Conservation (phyloP, 1,140 invertebrate genomes). For the Pararge aegeria region DNA sequence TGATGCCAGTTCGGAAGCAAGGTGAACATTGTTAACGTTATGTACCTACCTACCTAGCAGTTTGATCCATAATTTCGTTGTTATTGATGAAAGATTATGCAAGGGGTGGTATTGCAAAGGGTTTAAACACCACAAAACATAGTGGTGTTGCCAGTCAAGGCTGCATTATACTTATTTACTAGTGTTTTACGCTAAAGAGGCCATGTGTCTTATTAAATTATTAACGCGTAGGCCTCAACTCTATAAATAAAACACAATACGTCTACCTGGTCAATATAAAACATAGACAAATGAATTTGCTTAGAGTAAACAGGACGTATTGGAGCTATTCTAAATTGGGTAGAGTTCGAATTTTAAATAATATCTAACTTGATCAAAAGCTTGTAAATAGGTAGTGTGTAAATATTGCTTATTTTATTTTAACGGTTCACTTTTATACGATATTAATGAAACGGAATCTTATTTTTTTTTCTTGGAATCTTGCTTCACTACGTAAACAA, state of each 20-base stretch:
- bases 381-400: no score
- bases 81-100: slow-evolving; percentile 24
- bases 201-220: slow-evolving; percentile 23
- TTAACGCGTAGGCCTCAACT: slow-evolving; percentile 1
- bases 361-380: no score
- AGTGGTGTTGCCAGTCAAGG: slow-evolving; percentile 12
- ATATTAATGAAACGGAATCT: no score
- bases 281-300: background rate
- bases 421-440: no score
- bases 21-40: slow-evolving; percentile 59
- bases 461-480: no score
- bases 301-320: no score
- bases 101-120: slow-evolving; percentile 16
- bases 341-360: background rate
- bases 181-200: slow-evolving; percentile 7
- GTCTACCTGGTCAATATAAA: background rate
- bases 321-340: no score
- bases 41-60: slow-evolving; percentile 29
- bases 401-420: no score
- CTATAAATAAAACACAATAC: slow-evolving; percentile 15
- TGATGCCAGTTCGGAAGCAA: slow-evolving; percentile 81
- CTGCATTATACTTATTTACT: slow-evolving; percentile 5
- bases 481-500: no score
- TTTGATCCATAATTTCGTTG: slow-evolving; percentile 17
- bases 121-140: slow-evolving; percentile 8